Evolutionary conservation across 2,888 invertebrate species (phyloP).

Genomic region (Agrypnus murinus): DNA sequence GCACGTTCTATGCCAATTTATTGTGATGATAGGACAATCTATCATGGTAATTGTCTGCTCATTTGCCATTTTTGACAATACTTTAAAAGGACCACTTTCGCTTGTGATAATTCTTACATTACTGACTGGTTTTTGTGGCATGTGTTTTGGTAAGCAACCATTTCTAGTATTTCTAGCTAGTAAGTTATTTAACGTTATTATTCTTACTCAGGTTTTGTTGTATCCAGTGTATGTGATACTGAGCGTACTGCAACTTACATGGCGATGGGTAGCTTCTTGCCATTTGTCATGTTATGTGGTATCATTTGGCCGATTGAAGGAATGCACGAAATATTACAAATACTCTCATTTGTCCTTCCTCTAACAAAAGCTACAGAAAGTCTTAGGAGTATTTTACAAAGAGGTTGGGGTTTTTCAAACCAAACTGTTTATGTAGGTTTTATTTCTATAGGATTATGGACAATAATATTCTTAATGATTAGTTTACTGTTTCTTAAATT

Average conservation of each 20-base stretch:
- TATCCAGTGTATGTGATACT: conserved; percentile 85
- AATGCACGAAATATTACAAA: conserved; percentile 84
- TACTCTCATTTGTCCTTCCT: conserved; percentile 88
- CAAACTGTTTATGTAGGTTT: conserved; percentile 93
- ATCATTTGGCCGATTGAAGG: conserved; percentile 97
- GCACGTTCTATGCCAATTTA: conserved; percentile 91
- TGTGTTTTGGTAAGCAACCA: conserved; percentile 86
- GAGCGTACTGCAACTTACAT: conserved; percentile 90
- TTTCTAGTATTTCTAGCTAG: not conserved
- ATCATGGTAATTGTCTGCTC: conserved; percentile 85
- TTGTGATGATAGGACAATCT: conserved; percentile 90
- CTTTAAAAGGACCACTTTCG: conserved; percentile 83
- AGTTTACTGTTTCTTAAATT: conserved; percentile 86
- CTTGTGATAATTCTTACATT: conserved; percentile 85
- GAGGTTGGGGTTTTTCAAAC: conserved; percentile 89
- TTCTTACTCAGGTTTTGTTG: conserved; percentile 83
- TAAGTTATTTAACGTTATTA: no score
- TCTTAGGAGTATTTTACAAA: conserved; percentile 87
- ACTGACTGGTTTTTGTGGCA: conserved; percentile 92
- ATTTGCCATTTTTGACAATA: conserved; percentile 85
- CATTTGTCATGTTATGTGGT: conserved; percentile 89
- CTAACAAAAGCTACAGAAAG: conserved; percentile 94
- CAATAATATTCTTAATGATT: conserved; percentile 85
- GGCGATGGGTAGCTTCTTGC: conserved; percentile 89
- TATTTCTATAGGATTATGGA: conserved; percentile 89